Conservation (phyloP, 2,888 invertebrate genomes). For the Bombyx huttoni region DNA sequence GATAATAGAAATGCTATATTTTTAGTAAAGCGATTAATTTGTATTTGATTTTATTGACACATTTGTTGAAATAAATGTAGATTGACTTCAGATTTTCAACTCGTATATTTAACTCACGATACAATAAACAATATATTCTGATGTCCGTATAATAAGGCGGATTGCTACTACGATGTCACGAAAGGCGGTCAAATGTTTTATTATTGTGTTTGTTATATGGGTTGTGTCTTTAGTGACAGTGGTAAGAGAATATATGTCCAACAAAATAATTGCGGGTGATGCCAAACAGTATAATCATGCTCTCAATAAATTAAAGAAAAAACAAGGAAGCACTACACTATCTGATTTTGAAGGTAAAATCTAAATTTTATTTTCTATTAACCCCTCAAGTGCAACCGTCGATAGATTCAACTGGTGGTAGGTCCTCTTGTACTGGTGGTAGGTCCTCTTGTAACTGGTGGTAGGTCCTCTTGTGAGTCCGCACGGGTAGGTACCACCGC, state of each 20-base stretch:
- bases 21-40: not conserved
- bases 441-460: too few relatives aligned
- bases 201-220: conserved; percentile 26
- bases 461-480: too few relatives aligned
- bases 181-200: conserved; percentile 14
- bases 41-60: too few relatives aligned
- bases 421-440: too few relatives aligned
- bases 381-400: not conserved
- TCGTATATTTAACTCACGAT: too few relatives aligned
- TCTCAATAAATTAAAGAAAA: conserved; percentile 15
- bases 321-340: conserved; percentile 8
- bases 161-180: conserved; percentile 8
- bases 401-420: not conserved
- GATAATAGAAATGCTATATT: not conserved
- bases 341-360: conserved; percentile 19
- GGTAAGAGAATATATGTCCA: conserved; percentile 16
- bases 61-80: too few relatives aligned
- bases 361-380: not conserved
- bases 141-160: not conserved
- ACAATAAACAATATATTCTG: not conserved
- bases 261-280: conserved; percentile 7
- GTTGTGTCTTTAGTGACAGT: conserved; percentile 25
- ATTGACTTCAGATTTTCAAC: too few relatives aligned
- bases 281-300: conserved; percentile 15
- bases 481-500: too few relatives aligned